These are phyloP conservation scores for Allygus modestus DNA, from an alignment of 2,888 invertebrate species.

Conservation along the genomic window DNA sequence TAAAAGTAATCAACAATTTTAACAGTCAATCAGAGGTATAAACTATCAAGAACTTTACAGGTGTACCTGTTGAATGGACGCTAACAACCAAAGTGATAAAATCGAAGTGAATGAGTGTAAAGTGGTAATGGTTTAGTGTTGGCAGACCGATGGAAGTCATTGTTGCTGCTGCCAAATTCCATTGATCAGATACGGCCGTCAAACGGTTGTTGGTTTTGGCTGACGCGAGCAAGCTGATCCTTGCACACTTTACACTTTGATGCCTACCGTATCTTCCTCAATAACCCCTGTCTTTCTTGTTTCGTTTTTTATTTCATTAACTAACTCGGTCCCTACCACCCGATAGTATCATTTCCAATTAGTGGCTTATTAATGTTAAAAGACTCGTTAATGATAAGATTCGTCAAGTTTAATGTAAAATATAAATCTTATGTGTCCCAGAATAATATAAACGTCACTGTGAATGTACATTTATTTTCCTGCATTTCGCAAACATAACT, in stretches of 20 bases:
- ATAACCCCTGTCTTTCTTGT: neutral
- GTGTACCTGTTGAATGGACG: neutral
- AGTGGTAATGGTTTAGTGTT: conserved; percentile 5
- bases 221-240: neutral
- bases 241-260: conserved; percentile 11
- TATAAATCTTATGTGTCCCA: too few species aligned
- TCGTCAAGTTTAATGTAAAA: too few species aligned
- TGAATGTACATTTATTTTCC: too few species aligned
- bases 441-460: too few species aligned
- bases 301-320: neutral
- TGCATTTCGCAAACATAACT: too few species aligned
- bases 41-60: too few species aligned
- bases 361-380: too few species aligned
- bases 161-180: conserved; percentile 25
- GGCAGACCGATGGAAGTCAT: conserved; percentile 3
- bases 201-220: conserved; percentile 37
- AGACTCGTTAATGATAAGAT: too few species aligned
- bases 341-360: too few species aligned
- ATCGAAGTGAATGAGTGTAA: neutral
- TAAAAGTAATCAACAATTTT: too few species aligned
- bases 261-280: neutral
- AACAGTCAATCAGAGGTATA: too few species aligned
- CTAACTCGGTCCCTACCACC: too few species aligned
- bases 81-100: neutral
- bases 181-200: conserved; percentile 26